Base-by-base conservation (phyloP, 2,113 vertebrate genomes). In the Brachypodius melanocephalos region DNA sequence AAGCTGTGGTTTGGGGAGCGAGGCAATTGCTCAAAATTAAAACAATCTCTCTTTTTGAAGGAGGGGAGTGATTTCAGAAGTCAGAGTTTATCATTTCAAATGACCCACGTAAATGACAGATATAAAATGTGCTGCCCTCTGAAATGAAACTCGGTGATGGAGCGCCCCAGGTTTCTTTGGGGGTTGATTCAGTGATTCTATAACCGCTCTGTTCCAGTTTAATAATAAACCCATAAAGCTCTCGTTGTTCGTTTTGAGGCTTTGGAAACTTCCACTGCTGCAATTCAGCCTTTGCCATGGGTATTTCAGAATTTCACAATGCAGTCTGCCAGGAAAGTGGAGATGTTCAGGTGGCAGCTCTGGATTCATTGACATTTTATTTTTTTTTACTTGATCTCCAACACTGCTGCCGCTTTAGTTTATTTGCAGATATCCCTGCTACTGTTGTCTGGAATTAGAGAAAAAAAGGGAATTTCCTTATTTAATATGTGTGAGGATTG, bases 1-100 rank as follows among this genome's bases (percentile, higher is more conserved):
- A 66, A 88, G 28, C 45, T 83, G 85, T 32, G 42, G 21, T 43
- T 32, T 83, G 63, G 71, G 46, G 65, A 85, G 19, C 0, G 14
- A 76, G 38, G 55, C 8, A 4, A 69, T 92, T 82, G 76, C 45
- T 93, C 86, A 89, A 81, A 95, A 96, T 96, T 93, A 94, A 91
- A 96, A 40, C 88, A 62, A 94, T 96, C 58, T 65, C 71, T 95
- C 92, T 87, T 80, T 81, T 67, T 92, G 86, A 85, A 91, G 66
- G 83, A 87, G 88, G 81, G 52, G 61, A 85, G 40, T 71, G 65
- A 90, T 93, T 95, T 63, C 25, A 26, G 40, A 61, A 95, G 91
- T 92, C 84, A 61, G 75, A 71, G 84, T 90, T 88, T 43, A 38
- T 81, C 1, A 34, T 89, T 95, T 87, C 58, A 49, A 92, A 75